phyloP scores from a whole-genome alignment of 2,797 vertebrate genomes.

The Thamnophis elegans region DNA sequence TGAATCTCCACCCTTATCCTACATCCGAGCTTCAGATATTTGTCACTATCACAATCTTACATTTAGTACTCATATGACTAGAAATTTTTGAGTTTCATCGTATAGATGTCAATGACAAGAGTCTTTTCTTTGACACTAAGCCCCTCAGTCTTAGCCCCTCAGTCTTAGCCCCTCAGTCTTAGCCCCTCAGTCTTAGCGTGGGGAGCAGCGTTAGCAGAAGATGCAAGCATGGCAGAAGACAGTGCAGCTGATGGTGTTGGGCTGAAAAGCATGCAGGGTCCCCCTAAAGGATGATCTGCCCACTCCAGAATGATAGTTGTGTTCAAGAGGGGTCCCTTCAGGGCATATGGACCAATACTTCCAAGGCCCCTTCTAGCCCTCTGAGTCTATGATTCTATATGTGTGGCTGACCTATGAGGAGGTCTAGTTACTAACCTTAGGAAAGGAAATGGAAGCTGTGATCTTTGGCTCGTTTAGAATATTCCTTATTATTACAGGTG shows the following conservation, averaged over 20 bases:
- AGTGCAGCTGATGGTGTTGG: not conserved
- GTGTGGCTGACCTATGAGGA: constrained; percentile 49
- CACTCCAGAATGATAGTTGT: constrained; percentile 5
- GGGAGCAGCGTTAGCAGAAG: no score
- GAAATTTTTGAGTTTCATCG: not conserved
- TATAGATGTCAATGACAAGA: not conserved
- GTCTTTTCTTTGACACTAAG: not conserved
- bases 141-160: no score
- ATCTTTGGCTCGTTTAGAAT: constrained; percentile 21
- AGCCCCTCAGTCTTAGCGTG: no score
- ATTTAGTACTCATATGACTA: not conserved
- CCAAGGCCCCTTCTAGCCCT: no score
- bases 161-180: no score
- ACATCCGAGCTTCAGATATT: no score
- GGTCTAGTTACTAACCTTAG: constrained; percentile 48
- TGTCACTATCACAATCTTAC: not conserved
- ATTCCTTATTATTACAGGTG: constrained; percentile 11
- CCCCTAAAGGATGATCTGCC: not conserved
- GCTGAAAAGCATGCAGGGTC: no score
- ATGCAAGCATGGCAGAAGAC: no score
- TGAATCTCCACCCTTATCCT: no score
- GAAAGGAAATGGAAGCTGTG: constrained; percentile 57
- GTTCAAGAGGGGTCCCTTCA: constrained; percentile 39
- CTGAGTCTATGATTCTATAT: not conserved
- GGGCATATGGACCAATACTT: not conserved